These are phyloP conservation scores for Anas bahamensis DNA, from an alignment of 2,797 vertebrate genomes.

Conservation along the genomic window DNA sequence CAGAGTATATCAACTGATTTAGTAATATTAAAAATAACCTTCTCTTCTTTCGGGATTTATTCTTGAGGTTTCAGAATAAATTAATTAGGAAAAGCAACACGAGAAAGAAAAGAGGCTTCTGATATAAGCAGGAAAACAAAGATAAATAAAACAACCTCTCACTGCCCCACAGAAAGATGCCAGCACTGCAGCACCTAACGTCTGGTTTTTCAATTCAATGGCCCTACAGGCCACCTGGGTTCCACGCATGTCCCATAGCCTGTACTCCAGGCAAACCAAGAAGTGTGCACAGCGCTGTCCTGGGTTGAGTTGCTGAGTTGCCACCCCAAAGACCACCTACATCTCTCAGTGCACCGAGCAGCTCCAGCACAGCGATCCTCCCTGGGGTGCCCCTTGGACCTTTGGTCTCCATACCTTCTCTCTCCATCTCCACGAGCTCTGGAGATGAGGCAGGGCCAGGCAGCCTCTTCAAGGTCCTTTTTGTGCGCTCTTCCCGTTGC, in stretches of 20 bases:
- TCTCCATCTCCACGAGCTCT: neutral
- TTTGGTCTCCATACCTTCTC: neutral
- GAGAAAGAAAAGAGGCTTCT: neutral
- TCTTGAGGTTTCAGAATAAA: constrained; percentile 19
- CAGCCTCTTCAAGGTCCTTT: neutral
- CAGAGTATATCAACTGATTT: neutral
- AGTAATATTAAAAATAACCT: neutral
- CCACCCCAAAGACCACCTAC: neutral
- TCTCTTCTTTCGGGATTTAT: constrained; percentile 26
- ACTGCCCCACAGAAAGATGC: neutral
- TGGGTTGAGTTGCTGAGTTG: neutral
- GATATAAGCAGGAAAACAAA: neutral
- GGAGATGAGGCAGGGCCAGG: neutral
- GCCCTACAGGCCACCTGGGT: neutral
- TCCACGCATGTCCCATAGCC: fast-evolving
- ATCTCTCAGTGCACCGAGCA: neutral
- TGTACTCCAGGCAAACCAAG: neutral
- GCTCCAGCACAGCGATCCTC: neutral
- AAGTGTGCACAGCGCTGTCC: neutral
- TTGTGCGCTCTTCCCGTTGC: neutral
- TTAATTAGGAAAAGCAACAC: neutral
- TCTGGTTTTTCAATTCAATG: neutral
- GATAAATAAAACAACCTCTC: neutral
- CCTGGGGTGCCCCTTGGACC: neutral
- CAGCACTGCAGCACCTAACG: neutral